phyloP scores from a whole-genome alignment of 2,797 vertebrate genomes.

The Sebastes baramenuke region DNA sequence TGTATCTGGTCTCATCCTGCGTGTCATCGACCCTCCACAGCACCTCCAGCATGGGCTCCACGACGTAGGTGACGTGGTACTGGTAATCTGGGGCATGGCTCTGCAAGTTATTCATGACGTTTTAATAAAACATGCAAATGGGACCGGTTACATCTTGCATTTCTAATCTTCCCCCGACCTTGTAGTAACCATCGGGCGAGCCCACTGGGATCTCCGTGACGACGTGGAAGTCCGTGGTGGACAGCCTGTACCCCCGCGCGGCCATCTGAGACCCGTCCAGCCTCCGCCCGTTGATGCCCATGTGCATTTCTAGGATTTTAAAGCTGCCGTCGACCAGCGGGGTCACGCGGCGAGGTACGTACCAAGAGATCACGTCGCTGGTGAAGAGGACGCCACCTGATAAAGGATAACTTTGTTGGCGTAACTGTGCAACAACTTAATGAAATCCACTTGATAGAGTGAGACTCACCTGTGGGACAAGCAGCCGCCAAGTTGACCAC shows the following conservation, averaged over 20 bases:
- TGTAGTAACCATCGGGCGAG: constrained; percentile 86
- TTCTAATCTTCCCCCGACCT: constrained; percentile 76
- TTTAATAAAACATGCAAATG: constrained; percentile 51
- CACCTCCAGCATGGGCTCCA: constrained; percentile 84
- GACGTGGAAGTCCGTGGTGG: constrained; percentile 67
- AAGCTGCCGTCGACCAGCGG: constrained; percentile 64
- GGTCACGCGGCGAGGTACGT: constrained; percentile 80
- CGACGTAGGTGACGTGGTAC: constrained; percentile 76
- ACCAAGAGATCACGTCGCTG: constrained; percentile 83
- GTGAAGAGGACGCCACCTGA: constrained; percentile 83
- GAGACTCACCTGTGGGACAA: constrained; percentile 79
- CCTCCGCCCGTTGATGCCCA: constrained; percentile 84
- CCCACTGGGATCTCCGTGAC: constrained; percentile 84
- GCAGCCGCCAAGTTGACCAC: constrained; percentile 81
- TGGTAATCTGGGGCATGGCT: constrained; percentile 78
- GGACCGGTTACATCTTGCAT: background rate
- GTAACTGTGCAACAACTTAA: too few relatives aligned
- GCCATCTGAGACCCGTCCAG: constrained; percentile 79
- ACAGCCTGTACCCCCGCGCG: constrained; percentile 75
- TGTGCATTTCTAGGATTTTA: constrained; percentile 75
- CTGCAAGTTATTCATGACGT: constrained; percentile 66
- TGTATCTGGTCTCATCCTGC: constrained; percentile 77
- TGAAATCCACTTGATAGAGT: rapidly evolving
- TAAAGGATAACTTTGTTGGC: background rate
- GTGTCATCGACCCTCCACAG: constrained; percentile 70